A percentile compares a stretch with the other conserved stretches of the same genome.
Conservation (phyloP, 2,113 vertebrate genomes). For the Urocynchramus pylzowi region DNA sequence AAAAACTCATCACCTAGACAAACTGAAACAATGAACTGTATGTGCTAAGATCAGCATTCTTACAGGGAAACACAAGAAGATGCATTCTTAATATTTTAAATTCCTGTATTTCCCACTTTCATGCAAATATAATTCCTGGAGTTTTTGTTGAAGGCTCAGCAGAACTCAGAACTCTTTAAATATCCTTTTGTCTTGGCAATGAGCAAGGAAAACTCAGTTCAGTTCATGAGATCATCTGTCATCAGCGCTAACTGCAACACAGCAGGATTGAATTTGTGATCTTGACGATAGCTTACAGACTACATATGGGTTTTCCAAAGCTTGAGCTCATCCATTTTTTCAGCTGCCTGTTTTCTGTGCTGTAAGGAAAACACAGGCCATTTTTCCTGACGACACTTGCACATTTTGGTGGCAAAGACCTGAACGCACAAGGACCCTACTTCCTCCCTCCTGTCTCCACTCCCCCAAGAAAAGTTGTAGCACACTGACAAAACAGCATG, state of each 20-base stretch:
- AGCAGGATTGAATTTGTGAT: neutral
- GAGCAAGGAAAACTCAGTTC: neutral
- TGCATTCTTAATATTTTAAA: neutral
- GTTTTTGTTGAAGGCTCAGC: neutral
- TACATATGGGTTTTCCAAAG: neutral
- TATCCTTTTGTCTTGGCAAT: neutral
- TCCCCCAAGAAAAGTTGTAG: neutral
- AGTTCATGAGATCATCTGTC: neutral
- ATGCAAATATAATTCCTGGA: neutral
- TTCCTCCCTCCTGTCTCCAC: neutral
- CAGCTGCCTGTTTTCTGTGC: neutral
- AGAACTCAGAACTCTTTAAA: neutral
- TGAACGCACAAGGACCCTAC: neutral
- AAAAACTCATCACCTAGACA: neutral
- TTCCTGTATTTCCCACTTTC: neutral
- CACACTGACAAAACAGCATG: constrained; percentile 10
- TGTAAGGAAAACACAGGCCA: neutral
- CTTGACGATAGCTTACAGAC: neutral
- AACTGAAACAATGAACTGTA: neutral
- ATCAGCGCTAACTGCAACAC: neutral
- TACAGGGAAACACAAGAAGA: neutral
- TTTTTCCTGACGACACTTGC: neutral
- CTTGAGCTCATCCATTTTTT: neutral
- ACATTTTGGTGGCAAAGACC: neutral
- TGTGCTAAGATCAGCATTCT: neutral